Conservation (phyloP, 2,888 invertebrate species). For the Cybosia mesomella region DNA sequence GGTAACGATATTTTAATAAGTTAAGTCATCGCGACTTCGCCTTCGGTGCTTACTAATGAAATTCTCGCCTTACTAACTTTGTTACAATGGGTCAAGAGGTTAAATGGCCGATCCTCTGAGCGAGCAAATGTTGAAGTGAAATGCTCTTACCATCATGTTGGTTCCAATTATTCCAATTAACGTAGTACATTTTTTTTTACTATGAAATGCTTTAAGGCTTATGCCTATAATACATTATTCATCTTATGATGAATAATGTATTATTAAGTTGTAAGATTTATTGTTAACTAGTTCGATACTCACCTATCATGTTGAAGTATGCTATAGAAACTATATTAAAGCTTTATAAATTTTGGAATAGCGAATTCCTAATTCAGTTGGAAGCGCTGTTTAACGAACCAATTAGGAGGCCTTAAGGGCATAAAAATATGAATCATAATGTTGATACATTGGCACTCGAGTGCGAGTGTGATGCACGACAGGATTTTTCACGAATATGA, state of each 20-base stretch:
- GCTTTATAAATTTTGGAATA: background rate
- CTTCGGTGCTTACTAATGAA: constrained; percentile 58
- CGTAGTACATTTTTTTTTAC: background rate
- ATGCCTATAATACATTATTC: no score
- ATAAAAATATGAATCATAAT: background rate
- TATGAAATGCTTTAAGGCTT: background rate
- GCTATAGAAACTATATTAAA: background rate
- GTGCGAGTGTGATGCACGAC: background rate
- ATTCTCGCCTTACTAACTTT: constrained; percentile 68
- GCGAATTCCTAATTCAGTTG: background rate
- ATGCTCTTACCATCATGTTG: constrained; percentile 42
- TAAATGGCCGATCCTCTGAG: constrained; percentile 65
- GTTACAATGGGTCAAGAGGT: constrained; percentile 73
- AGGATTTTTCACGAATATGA: background rate
- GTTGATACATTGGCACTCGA: background rate
- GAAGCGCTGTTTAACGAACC: background rate
- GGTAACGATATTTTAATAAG: constrained; percentile 54
- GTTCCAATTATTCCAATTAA: constrained; percentile 21
- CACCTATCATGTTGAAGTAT: background rate
- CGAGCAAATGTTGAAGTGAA: constrained; percentile 31
- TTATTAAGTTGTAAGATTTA: background rate
- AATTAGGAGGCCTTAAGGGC: background rate
- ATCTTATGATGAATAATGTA: background rate
- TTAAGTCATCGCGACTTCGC: constrained; percentile 53
- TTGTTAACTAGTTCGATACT: background rate